Conservation (phyloP, 1,140 invertebrate genomes). For the Plutomurus gul region DNA sequence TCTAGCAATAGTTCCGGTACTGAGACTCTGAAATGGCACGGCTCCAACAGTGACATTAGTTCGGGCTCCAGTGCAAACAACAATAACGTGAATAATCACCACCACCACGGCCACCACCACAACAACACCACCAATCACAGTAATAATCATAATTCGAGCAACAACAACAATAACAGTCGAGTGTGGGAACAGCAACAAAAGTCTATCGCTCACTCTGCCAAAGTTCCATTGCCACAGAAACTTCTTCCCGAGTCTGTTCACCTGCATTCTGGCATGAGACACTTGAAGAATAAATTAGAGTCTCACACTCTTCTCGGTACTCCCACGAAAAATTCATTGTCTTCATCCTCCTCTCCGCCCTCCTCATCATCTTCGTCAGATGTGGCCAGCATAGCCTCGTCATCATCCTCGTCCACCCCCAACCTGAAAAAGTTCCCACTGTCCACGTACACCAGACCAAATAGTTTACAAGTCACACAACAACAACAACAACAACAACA, state of each 20-base stretch:
- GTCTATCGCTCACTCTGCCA: conserved; percentile 76
- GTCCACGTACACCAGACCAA: conserved; percentile 55
- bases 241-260: conserved; percentile 67
- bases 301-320: neutral
- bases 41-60: conserved; percentile 76
- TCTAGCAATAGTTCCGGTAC: conserved; percentile 67
- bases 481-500: neutral
- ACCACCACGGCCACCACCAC: no score
- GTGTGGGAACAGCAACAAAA: conserved; percentile 53
- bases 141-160: conserved; percentile 56
- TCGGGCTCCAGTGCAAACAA: conserved; percentile 57
- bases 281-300: conserved; percentile 34
- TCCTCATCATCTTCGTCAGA: neutral
- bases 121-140: conserved; percentile 49
- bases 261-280: neutral
- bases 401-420: neutral
- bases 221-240: conserved; percentile 77
- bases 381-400: neutral
- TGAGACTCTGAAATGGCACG: conserved; percentile 81
- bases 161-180: conserved; percentile 55
- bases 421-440: conserved; percentile 56
- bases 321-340: conserved; percentile 1
- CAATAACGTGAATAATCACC: neutral
- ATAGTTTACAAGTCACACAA: conserved; percentile 40
- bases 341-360: neutral